Conservation (phyloP, 2,113 vertebrate species). For the Egretta garzetta region DNA sequence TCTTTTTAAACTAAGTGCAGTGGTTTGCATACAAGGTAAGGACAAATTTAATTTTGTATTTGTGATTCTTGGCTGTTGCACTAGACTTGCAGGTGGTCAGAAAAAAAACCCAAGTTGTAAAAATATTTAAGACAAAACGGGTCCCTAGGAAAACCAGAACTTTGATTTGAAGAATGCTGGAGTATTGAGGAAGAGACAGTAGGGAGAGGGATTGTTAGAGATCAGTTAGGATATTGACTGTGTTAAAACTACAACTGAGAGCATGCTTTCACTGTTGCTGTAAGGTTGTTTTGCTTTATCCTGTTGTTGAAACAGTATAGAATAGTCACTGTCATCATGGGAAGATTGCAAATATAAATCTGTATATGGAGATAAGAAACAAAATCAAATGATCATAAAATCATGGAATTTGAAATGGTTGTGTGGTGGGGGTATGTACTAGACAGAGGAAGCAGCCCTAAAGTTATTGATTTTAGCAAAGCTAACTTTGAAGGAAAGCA, state of each 20-base stretch:
- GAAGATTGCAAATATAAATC: not conserved
- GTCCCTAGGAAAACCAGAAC: not conserved
- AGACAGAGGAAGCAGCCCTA: conserved; percentile 16
- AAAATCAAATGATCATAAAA: conserved; percentile 21
- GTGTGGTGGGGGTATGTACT: not conserved
- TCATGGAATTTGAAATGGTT: not conserved
- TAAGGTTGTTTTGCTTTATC: not conserved
- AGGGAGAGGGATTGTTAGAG: not conserved
- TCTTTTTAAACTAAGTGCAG: not conserved
- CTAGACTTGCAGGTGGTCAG: not conserved
- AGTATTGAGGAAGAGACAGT: not conserved
- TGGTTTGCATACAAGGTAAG: not conserved
- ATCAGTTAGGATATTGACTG: not conserved
- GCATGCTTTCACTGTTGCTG: not conserved
- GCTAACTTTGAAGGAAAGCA: conserved; percentile 71
- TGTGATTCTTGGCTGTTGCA: conserved; percentile 1
- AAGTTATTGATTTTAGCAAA: conserved; percentile 71
- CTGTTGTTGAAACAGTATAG: not conserved
- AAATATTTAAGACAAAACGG: not conserved
- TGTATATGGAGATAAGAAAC: not conserved
- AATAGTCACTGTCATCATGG: not conserved
- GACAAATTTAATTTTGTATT: not conserved
- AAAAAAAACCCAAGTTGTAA: not conserved
- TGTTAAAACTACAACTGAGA: not conserved
- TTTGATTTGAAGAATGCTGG: not conserved